Evolutionary conservation across 2,888 invertebrate species (phyloP).

Genomic region (Minunthozetes semirufus): DNA sequence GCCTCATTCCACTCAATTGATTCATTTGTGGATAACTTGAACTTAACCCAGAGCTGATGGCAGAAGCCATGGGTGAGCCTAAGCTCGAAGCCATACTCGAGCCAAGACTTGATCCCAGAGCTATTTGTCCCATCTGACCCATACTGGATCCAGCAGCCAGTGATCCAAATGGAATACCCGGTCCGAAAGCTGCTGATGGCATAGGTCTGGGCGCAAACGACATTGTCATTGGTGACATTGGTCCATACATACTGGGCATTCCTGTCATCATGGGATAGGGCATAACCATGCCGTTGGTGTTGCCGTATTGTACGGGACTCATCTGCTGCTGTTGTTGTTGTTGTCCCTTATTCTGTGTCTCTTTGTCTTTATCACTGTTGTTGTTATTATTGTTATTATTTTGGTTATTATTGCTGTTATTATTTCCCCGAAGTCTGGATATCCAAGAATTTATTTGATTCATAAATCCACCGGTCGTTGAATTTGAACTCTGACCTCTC

Average conservation of each 20-base stretch:
- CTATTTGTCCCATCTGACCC: not conserved
- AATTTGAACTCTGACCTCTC: not conserved
- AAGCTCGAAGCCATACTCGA: not conserved
- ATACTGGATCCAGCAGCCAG: constrained; percentile 8
- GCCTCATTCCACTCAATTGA: not conserved
- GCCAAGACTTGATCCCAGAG: not conserved
- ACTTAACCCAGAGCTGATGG: no score
- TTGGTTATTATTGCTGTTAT: constrained; percentile 6
- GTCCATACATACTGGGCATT: not conserved
- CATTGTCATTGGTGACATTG: constrained; percentile 18
- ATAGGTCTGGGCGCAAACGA: constrained; percentile 6
- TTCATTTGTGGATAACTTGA: not conserved
- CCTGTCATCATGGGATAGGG: constrained; percentile 9
- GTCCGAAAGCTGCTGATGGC: not conserved
- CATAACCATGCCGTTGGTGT: no score
- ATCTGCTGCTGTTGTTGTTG: not conserved
- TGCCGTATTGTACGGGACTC: not conserved
- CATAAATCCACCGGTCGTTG: constrained; percentile 3
- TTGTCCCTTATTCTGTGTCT: not conserved
- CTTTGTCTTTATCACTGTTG: constrained; percentile 3
- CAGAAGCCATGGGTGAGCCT: not conserved
- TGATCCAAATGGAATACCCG: not conserved
- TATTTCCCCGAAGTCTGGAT: not conserved
- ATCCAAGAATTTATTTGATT: constrained; percentile 13
- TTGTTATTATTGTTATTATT: constrained; percentile 22